Percentiles rank a stretch among this genome's conserved stretches.
Conservation (phyloP, 2,797 vertebrate species). For the Acanthornis magna region DNA sequence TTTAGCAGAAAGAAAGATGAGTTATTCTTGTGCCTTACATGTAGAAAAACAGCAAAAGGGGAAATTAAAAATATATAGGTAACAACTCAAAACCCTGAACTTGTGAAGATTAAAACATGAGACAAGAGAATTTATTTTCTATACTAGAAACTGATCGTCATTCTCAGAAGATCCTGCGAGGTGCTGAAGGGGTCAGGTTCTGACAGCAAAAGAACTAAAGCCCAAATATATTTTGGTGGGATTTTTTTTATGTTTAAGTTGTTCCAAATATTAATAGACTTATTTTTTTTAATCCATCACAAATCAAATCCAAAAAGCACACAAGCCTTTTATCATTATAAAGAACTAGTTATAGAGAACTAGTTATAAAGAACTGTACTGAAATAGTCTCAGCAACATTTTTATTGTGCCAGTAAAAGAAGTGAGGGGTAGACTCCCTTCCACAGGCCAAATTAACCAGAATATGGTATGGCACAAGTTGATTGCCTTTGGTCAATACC, state of each 20-base stretch:
- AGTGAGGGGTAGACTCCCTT: background rate
- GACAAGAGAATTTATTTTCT: background rate
- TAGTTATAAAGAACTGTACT: background rate
- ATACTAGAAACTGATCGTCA: background rate
- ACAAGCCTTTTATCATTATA: background rate
- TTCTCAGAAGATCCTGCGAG: background rate
- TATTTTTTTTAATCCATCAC: background rate
- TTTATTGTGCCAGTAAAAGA: background rate
- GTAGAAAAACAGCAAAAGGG: background rate
- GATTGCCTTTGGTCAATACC: background rate
- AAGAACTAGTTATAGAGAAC: background rate
- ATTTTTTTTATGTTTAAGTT: background rate
- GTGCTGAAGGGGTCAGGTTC: background rate
- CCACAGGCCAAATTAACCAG: background rate
- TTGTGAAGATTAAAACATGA: background rate
- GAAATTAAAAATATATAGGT: accelerated
- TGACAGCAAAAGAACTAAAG: background rate
- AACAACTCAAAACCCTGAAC: background rate
- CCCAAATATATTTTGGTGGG: accelerated
- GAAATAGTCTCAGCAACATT: background rate
- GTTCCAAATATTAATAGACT: background rate
- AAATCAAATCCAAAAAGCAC: background rate
- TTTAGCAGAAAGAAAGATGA: background rate
- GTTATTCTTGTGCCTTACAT: background rate
- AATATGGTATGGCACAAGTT: too few species aligned